Percentiles rank a stretch among this genome's conserved stretches.
phyloP scores from a whole-genome alignment of 2,113 vertebrate genomes.

The Egretta garzetta region DNA sequence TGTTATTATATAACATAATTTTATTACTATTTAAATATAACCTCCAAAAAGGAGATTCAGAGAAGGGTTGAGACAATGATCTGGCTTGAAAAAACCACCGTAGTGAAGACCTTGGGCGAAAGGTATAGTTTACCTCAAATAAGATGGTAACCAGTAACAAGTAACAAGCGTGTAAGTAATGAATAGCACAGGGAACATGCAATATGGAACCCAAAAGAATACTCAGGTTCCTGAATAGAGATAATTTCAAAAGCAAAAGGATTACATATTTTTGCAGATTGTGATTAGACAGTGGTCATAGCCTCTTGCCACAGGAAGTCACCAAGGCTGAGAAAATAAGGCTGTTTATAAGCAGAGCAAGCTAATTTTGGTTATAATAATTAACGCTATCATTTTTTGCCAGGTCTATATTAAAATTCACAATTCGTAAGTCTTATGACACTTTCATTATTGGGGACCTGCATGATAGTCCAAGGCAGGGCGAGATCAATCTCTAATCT shows the following conservation, averaged over 20 bases:
- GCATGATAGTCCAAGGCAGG: not conserved
- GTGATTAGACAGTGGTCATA: not conserved
- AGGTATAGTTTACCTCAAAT: not conserved
- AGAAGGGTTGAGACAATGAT: not conserved
- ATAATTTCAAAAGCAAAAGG: not conserved
- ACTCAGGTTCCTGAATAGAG: not conserved
- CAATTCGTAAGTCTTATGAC: not conserved
- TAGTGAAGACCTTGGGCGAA: not conserved
- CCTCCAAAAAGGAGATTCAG: fast-evolving
- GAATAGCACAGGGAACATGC: not conserved
- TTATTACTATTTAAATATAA: not conserved
- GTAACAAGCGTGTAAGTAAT: not conserved
- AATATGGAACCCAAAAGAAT: not conserved
- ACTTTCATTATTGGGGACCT: not conserved
- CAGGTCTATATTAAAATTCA: not conserved
- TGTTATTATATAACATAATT: not conserved
- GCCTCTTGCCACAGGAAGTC: not conserved
- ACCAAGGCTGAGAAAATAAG: not conserved
- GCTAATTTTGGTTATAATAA: not conserved
- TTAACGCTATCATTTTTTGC: not conserved
- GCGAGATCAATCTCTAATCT: not conserved
- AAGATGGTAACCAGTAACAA: not conserved
- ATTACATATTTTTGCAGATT: not conserved
- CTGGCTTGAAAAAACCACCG: not conserved
- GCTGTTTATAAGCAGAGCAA: not conserved